phyloP scores from a whole-genome alignment of 2,113 vertebrate species.

The Paramisgurnus dabryanus region DNA sequence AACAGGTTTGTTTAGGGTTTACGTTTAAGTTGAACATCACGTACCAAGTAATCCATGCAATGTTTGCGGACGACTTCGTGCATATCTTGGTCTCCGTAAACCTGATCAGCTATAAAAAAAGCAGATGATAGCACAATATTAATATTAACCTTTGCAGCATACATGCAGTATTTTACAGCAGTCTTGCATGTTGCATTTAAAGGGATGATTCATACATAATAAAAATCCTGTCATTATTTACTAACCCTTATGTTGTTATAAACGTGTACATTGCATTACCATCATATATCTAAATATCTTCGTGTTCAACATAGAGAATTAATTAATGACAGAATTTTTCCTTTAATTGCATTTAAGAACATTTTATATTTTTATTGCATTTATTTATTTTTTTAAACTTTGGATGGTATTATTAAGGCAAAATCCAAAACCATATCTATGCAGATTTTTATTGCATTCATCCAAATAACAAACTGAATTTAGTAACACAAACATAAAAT shows the following conservation, averaged over 20 bases:
- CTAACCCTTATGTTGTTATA: too few relatives aligned
- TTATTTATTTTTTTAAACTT: background rate
- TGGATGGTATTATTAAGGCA: too few relatives aligned
- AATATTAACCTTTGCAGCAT: background rate
- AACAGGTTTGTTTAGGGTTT: background rate
- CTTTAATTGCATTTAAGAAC: background rate
- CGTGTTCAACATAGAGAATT: too few relatives aligned
- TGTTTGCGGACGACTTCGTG: slow-evolving; percentile 92
- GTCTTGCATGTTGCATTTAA: too few relatives aligned
- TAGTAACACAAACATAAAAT: background rate
- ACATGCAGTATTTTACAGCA: background rate
- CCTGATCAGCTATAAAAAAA: slow-evolving; percentile 82
- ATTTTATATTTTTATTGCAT: background rate
- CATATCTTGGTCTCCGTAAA: slow-evolving; percentile 93
- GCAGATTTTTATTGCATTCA: too few relatives aligned
- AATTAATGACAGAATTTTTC: background rate
- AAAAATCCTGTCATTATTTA: too few relatives aligned
- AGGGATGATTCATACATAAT: too few relatives aligned
- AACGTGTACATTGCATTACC: too few relatives aligned
- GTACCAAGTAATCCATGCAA: slow-evolving; percentile 94
- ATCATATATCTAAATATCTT: too few relatives aligned
- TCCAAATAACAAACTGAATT: background rate
- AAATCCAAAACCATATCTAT: too few relatives aligned
- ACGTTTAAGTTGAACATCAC: slow-evolving; percentile 42
- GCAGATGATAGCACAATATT: background rate